Evolutionary conservation across 2,113 vertebrate species (phyloP).

Genomic region (Sylvilagus bachmani): DNA sequence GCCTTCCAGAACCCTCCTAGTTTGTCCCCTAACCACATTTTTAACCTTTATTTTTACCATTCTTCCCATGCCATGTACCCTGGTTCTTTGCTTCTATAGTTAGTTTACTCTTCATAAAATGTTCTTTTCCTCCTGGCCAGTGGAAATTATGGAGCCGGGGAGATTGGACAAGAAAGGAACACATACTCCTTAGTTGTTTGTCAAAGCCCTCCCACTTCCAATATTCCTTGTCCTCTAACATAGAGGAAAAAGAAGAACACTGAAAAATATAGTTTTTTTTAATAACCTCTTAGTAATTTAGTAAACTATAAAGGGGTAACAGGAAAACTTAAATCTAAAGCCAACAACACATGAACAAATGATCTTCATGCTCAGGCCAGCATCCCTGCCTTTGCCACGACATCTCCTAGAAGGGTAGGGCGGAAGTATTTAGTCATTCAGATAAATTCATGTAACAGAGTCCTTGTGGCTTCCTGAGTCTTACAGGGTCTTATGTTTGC

Average conservation of each 20-base stretch:
- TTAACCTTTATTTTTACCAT: background rate
- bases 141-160: background rate
- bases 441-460: background rate
- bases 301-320: conserved; percentile 19
- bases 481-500: background rate
- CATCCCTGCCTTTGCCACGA: background rate
- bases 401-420: background rate
- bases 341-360: background rate
- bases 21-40: background rate
- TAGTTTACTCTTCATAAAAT: background rate
- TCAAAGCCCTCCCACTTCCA: background rate
- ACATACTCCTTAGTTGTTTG: background rate
- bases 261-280: background rate
- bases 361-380: background rate
- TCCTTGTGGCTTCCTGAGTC: background rate
- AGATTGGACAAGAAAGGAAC: conserved; percentile 7
- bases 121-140: background rate
- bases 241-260: background rate
- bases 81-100: background rate
- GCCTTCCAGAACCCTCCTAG: background rate
- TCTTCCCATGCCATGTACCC: background rate
- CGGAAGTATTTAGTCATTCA: background rate
- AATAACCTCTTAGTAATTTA: background rate
- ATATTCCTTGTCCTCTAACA: conserved; percentile 3
- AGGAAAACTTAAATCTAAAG: background rate